phyloP scores from a whole-genome alignment of 1,140 invertebrate species.

The Saxidomus purpurata region DNA sequence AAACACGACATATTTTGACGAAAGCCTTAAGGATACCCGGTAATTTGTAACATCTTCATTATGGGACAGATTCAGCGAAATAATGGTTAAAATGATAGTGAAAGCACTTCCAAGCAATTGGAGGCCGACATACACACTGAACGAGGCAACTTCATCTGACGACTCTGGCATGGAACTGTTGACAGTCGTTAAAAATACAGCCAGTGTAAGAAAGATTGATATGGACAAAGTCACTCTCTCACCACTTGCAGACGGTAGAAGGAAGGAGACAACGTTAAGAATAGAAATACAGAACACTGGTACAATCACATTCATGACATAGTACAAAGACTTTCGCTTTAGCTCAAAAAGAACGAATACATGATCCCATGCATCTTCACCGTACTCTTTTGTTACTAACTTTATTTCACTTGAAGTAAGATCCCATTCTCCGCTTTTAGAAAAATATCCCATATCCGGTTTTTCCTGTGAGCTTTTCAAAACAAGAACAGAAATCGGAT shows the following conservation, averaged over 20 bases:
- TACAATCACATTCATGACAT: conserved; percentile 63
- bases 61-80: conserved; percentile 49
- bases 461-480: neutral
- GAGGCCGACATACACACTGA: conserved; percentile 83
- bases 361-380: conserved; percentile 22
- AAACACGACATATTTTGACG: neutral
- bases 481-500: conserved; percentile 83
- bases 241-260: conserved; percentile 65
- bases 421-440: conserved; percentile 47
- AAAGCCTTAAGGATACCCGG: neutral
- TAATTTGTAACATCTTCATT: neutral
- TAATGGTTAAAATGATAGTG: conserved; percentile 37
- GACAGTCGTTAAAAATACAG: conserved; percentile 68
- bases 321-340: conserved; percentile 37
- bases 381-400: neutral
- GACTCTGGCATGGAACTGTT: conserved; percentile 64
- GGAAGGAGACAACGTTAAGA: conserved; percentile 61
- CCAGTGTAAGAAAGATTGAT: conserved; percentile 68
- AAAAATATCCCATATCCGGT: neutral
- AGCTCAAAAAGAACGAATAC: conserved; percentile 45
- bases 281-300: conserved; percentile 69
- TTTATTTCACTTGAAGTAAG: neutral
- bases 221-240: conserved; percentile 70
- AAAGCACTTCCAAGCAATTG: conserved; percentile 59
- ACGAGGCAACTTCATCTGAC: conserved; percentile 71